These are phyloP conservation scores for Scolopax bukidnonensis DNA, from an alignment of 2,797 vertebrate genomes.

Conservation along the genomic window DNA sequence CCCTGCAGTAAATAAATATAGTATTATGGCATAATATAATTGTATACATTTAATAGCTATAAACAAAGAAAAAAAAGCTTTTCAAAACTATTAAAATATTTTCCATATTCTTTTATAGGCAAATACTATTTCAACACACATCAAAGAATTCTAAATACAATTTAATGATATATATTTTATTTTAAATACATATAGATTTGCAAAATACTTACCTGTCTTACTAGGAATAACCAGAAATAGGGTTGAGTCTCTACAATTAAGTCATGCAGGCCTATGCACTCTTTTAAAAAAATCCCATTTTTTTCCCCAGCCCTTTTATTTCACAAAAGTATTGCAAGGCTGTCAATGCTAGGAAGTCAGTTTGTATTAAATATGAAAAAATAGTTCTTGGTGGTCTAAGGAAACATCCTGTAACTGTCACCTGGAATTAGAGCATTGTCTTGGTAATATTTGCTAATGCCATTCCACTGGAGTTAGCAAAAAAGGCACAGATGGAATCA, in stretches of 20 bases:
- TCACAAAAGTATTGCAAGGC: neutral
- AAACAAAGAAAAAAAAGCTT: neutral
- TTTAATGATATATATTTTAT: neutral
- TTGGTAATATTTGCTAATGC: neutral
- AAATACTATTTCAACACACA: neutral
- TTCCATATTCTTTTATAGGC: neutral
- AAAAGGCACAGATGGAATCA: neutral
- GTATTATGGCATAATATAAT: neutral
- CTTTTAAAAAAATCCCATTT: neutral
- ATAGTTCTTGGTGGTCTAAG: neutral
- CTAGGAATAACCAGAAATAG: neutral
- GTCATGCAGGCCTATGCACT: neutral
- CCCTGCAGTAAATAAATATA: slow-evolving; percentile 80
- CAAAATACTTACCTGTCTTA: neutral
- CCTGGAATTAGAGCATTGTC: neutral
- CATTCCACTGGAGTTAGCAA: neutral
- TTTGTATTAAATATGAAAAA: neutral
- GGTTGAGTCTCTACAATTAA: neutral
- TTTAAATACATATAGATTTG: neutral
- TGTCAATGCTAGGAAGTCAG: neutral
- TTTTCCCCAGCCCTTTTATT: neutral
- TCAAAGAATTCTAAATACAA: neutral
- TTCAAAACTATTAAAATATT: neutral
- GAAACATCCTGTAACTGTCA: neutral
- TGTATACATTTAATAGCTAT: neutral